phyloP scores from a whole-genome alignment of 2,888 invertebrate species.

The Hymenopus coronatus region DNA sequence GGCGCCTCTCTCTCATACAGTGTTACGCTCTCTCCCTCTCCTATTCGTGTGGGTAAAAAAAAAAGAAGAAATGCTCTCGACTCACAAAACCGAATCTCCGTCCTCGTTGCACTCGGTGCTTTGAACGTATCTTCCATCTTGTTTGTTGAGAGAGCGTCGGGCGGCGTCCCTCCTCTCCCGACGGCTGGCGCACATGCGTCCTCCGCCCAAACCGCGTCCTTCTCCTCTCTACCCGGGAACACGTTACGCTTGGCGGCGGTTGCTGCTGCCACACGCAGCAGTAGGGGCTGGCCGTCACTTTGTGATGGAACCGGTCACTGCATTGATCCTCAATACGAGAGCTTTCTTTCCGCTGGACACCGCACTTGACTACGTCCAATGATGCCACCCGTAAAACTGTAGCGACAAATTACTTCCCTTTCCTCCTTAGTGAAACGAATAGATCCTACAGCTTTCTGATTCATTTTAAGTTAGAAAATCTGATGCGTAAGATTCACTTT shows the following conservation, averaged over 20 bases:
- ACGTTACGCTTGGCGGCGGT: not conserved
- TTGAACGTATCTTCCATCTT: not conserved
- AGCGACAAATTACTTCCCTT: too few species aligned
- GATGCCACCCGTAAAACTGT: not conserved
- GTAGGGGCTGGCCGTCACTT: not conserved
- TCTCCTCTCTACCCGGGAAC: not conserved
- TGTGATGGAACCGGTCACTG: not conserved
- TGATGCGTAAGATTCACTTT: too few species aligned
- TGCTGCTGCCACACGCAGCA: not conserved
- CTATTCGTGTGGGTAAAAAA: not conserved
- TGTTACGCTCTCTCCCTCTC: too few species aligned
- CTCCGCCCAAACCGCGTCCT: not conserved
- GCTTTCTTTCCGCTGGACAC: not conserved
- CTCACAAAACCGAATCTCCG: not conserved
- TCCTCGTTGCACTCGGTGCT: not conserved
- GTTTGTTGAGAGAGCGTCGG: not conserved
- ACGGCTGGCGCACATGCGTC: not conserved
- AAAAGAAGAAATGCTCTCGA: not conserved
- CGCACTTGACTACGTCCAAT: not conserved
- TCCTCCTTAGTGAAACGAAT: too few species aligned
- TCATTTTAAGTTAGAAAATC: too few species aligned
- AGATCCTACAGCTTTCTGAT: too few species aligned
- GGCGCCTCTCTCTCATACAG: slow-evolving; percentile 1
- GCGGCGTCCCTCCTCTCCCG: not conserved
- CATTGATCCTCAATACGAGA: not conserved